phyloP scores from a whole-genome alignment of 2,888 invertebrate genomes.

The Trachelus iudaicus region DNA sequence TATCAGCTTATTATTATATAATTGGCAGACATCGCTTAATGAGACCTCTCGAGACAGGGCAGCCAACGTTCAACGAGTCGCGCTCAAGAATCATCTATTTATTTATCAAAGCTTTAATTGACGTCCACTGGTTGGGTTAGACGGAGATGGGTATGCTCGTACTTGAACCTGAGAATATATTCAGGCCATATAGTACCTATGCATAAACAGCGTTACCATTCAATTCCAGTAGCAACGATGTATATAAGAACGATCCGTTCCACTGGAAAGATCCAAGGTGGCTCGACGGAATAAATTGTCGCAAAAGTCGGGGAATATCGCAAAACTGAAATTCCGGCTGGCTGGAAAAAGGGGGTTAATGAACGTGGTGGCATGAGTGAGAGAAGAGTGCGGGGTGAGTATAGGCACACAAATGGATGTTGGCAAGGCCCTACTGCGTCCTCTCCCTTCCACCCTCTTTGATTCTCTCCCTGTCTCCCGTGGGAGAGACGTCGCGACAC shows the following conservation, averaged over 20 bases:
- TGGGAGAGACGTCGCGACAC: neutral
- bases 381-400: neutral
- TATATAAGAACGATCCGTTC: neutral
- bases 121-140: constrained; percentile 40
- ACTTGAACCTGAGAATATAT: neutral
- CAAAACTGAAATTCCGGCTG: constrained; percentile 3
- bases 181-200: neutral
- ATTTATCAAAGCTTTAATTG: constrained; percentile 58
- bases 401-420: constrained; percentile 35
- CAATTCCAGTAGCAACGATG: neutral
- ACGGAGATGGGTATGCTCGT: neutral
- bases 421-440: constrained; percentile 28
- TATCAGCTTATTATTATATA: constrained; percentile 65
- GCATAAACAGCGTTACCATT: neutral
- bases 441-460: constrained; percentile 16
- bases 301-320: neutral
- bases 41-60: constrained; percentile 62
- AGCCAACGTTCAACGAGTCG: constrained; percentile 41
- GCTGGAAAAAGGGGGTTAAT: constrained; percentile 47
- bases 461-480: neutral
- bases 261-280: neutral
- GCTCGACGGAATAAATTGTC: neutral
- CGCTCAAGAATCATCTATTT: constrained; percentile 46
- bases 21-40: constrained; percentile 60
- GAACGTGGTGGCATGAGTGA: constrained; percentile 35